Conservation (phyloP, 2,113 vertebrate species). For the Barbus barbus region DNA sequence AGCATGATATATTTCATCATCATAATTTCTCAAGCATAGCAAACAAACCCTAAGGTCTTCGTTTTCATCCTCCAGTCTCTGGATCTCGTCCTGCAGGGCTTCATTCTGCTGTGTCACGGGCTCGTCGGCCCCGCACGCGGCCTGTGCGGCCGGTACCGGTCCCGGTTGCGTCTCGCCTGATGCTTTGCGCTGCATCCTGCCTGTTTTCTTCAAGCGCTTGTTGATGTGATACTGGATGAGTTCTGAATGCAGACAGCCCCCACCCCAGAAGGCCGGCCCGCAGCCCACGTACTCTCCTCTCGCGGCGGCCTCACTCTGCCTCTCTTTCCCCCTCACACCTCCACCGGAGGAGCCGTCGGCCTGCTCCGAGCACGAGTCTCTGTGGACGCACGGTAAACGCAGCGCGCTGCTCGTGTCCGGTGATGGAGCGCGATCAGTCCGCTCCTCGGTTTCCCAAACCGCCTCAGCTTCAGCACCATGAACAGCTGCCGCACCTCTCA, state of each 20-base stretch:
- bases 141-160: constrained; percentile 60
- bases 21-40: background rate
- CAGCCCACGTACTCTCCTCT: constrained; percentile 63
- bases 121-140: constrained; percentile 61
- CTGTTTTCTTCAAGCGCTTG: constrained; percentile 71
- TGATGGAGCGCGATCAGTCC: constrained; percentile 50
- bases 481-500: constrained; percentile 74
- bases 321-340: constrained; percentile 35
- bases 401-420: constrained; percentile 41
- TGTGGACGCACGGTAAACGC: constrained; percentile 41
- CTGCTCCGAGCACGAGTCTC: constrained; percentile 53
- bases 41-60: constrained; percentile 88
- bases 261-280: constrained; percentile 77
- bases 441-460: constrained; percentile 53
- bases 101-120: constrained; percentile 77
- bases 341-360: constrained; percentile 25
- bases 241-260: constrained; percentile 85
- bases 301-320: constrained; percentile 57
- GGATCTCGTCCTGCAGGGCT: constrained; percentile 85
- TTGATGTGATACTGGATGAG: constrained; percentile 82
- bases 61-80: constrained; percentile 91
- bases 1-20: background rate
- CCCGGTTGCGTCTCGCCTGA: constrained; percentile 44
- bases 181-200: constrained; percentile 62
- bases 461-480: constrained; percentile 81